These are phyloP conservation scores for Cotesia congregata DNA, from an alignment of 2,888 invertebrate genomes.

Conservation along the genomic window DNA sequence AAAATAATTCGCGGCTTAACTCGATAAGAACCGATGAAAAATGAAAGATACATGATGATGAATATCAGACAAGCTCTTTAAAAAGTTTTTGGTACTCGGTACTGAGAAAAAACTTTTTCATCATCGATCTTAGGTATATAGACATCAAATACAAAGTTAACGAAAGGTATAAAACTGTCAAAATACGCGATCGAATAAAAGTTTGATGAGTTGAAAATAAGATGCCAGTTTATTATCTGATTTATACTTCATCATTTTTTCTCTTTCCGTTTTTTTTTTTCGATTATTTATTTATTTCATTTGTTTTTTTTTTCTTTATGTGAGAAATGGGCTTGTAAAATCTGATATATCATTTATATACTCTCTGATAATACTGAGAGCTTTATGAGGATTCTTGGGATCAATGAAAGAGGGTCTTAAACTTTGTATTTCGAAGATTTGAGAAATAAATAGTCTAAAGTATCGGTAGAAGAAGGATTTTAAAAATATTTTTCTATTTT, in stretches of 20 bases:
- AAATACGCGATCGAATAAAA: neutral
- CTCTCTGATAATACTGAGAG: conserved; percentile 13
- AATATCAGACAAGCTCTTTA: neutral
- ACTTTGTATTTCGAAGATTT: conserved; percentile 18
- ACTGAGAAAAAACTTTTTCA: neutral
- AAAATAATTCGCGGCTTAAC: neutral
- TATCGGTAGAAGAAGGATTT: neutral
- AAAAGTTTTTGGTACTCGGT: neutral
- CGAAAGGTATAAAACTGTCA: neutral
- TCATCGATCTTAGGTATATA: neutral
- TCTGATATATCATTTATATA: conserved; percentile 9
- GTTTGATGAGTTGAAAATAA: neutral
- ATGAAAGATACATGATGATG: neutral
- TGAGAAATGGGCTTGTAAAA: neutral
- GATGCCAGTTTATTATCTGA: neutral
- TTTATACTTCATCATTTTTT: neutral
- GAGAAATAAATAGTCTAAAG: neutral
- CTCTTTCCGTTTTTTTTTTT: neutral
- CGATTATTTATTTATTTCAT: neutral
- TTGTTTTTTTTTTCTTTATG: neutral
- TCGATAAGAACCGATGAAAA: neutral
- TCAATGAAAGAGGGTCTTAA: conserved; percentile 17
- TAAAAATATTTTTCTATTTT: neutral
- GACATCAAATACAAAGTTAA: neutral
- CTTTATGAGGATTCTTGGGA: conserved; percentile 18